Percentiles rank a stretch among this genome's conserved stretches.
phyloP scores from a whole-genome alignment of 2,113 vertebrate genomes.

The Choloepus hoffmanni region DNA sequence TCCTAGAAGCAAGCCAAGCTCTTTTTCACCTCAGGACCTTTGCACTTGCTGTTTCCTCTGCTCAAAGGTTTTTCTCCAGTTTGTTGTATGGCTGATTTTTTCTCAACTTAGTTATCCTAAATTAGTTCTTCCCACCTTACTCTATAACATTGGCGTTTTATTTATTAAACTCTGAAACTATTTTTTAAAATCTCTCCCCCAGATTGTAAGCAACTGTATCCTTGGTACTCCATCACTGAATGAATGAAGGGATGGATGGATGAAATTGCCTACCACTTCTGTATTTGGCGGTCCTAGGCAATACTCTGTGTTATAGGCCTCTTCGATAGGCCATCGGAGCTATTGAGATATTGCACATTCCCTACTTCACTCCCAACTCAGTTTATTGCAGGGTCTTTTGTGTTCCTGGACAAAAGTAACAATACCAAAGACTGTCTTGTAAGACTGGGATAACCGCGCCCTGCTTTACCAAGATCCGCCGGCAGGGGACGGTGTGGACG shows the following conservation, averaged over 20 bases:
- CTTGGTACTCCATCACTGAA: neutral
- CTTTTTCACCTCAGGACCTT: neutral
- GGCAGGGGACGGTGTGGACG: neutral
- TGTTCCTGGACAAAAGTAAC: neutral
- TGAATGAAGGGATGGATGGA: neutral
- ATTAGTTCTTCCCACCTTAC: neutral
- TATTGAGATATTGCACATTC: neutral
- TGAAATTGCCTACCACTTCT: neutral
- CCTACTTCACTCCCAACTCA: neutral
- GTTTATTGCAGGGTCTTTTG: neutral
- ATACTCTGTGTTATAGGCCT: neutral
- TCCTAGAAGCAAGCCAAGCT: neutral
- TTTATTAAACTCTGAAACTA: slow-evolving; percentile 2
- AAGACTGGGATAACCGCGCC: neutral
- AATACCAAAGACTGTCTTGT: neutral
- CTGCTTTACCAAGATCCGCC: neutral
- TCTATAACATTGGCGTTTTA: slow-evolving; percentile 1
- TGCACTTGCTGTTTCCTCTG: neutral
- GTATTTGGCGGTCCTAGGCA: neutral
- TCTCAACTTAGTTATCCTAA: slow-evolving; percentile 1
- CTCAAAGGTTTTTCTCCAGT: neutral
- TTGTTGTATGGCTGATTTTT: neutral
- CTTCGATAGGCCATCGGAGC: neutral
- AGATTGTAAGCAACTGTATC: neutral
- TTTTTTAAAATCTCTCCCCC: neutral